A percentile compares a stretch with the other conserved stretches of the same genome.
phyloP scores from a whole-genome alignment of 2,888 invertebrate genomes.

The Branchellion lobata region DNA sequence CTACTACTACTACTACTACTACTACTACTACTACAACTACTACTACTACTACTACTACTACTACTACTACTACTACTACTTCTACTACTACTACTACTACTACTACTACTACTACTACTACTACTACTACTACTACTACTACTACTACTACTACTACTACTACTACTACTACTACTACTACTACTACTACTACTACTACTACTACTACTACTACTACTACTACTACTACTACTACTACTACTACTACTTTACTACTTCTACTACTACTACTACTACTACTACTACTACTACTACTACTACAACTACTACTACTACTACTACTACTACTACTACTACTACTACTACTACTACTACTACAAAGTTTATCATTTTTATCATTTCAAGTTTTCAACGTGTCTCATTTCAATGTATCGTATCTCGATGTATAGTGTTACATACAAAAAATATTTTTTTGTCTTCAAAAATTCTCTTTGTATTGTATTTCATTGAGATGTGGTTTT shows the following conservation, averaged over 20 bases:
- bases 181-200: not conserved
- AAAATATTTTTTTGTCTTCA: no score
- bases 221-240: not conserved
- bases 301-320: conserved; percentile 31
- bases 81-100: conserved; percentile 26
- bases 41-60: conserved; percentile 35
- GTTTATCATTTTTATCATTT: not conserved
- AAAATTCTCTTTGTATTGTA: no score
- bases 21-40: conserved; percentile 5
- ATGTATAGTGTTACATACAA: no score
- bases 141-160: conserved; percentile 19
- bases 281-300: conserved; percentile 33
- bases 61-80: conserved; percentile 33
- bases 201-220: not conserved
- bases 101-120: conserved; percentile 37
- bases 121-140: conserved; percentile 37
- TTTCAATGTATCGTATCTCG: no score
- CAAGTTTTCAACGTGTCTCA: not conserved
- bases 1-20: not conserved
- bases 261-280: conserved; percentile 26
- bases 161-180: not conserved
- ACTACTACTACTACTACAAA: conserved; percentile 1
- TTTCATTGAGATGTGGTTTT: no score
- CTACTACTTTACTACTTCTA: not conserved
- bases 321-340: conserved; percentile 33